Conservation (phyloP, 2,797 vertebrate species). For the Lagothrix lagotricha region DNA sequence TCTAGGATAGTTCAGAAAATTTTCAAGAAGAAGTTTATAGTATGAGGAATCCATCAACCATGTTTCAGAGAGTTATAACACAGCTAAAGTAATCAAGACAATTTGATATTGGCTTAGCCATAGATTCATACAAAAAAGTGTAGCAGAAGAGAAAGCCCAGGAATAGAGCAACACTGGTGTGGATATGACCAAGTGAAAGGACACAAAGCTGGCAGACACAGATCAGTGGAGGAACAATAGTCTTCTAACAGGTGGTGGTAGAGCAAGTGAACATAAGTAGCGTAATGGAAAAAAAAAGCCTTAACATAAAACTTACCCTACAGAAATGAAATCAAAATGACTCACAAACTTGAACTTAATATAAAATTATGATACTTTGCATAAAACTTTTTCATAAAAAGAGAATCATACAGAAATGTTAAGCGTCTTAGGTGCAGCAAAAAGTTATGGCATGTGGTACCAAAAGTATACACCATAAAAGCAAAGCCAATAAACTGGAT, state of each 20-base stretch:
- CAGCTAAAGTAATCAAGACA: not conserved
- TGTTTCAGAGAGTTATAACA: not conserved
- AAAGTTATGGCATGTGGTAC: not conserved
- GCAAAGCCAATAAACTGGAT: not conserved
- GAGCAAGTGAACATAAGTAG: not conserved
- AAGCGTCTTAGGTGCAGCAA: not conserved
- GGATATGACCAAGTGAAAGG: not conserved
- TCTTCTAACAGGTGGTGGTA: not conserved
- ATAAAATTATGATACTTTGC: not conserved
- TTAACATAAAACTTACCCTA: not conserved
- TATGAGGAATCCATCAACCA: not conserved
- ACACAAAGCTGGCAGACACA: not conserved
- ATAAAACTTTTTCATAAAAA: not conserved
- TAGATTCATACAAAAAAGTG: not conserved
- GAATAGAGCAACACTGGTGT: not conserved
- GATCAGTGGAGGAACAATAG: not conserved
- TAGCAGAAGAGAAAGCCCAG: not conserved
- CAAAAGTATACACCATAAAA: not conserved
- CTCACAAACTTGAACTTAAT: not conserved
- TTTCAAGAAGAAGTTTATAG: not conserved
- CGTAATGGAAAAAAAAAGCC: not conserved
- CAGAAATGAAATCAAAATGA: not conserved
- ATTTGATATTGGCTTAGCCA: rapidly evolving
- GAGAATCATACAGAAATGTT: not conserved
- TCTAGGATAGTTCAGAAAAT: not conserved